phyloP scores from a whole-genome alignment of 2,888 invertebrate species.

The Arge pagana region DNA sequence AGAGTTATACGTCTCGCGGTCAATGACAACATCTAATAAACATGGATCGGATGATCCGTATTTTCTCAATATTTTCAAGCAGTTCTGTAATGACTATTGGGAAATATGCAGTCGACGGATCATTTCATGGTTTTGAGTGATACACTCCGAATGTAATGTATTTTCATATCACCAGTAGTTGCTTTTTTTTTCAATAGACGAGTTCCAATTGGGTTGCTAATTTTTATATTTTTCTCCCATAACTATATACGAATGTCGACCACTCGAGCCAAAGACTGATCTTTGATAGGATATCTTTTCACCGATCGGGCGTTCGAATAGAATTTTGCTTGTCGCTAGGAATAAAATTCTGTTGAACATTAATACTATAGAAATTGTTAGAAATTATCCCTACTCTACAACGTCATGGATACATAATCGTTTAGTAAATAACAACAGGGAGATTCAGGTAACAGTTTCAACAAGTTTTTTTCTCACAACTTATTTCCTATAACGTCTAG shows the following conservation, averaged over 20 bases:
- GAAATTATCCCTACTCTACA: constrained; percentile 14
- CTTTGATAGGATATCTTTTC: no score
- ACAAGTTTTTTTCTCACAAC: constrained; percentile 31
- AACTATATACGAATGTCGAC: no score
- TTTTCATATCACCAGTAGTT: no score
- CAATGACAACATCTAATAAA: constrained; percentile 5
- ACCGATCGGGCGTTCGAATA: no score
- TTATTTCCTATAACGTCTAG: constrained; percentile 8
- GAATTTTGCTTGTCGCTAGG: constrained; percentile 10
- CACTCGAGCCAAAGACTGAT: no score
- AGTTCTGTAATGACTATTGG: no score
- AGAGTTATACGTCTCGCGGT: background rate
- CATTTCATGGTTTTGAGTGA: background rate
- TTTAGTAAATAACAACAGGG: constrained; percentile 33
- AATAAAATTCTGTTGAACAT: constrained; percentile 1
- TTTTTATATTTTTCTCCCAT: no score
- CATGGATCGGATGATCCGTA: background rate
- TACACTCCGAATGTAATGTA: background rate
- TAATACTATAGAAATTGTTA: constrained; percentile 8
- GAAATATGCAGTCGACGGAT: background rate
- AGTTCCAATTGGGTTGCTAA: no score
- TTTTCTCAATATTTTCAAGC: background rate
- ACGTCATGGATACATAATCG: constrained; percentile 3
- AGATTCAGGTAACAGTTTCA: constrained; percentile 44
- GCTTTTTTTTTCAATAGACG: no score